Evolutionary conservation across 2,797 vertebrate genomes (phyloP), one percentile per base, ranked within the genome.

Genomic region (Arnoldichthys spilopterus): DNA sequence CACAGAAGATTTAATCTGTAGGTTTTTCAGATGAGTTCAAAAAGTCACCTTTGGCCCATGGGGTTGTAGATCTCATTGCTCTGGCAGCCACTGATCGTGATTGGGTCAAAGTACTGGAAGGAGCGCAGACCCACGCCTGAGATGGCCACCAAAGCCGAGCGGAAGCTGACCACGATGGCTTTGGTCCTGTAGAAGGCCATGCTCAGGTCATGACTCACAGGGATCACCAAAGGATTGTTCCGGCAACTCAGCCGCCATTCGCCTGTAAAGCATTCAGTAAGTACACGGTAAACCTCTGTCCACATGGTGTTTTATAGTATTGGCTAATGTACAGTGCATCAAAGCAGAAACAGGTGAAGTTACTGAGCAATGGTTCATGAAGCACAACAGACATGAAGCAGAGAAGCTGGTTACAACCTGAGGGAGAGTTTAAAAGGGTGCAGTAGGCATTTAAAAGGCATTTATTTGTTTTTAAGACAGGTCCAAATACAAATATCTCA

Each of bases 101-200:
- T 96, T 77, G 96, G 97, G 93, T 99, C 98, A 90, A 99, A 99
- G 91, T 96, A 97, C 91, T 98, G 96, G 92, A 99, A 99, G 87
- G 97, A 98, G 85, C 98, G 96, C 85, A 99, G 90, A 89, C 96
- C 98, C 79, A 99, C 95, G 76, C 98, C 98, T 0, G 98, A 99
- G 93, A 99, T 96, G 89, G 98, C 97, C 84, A 99, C 96, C 59
- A 96, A 92, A 79, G 90, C 90, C 37, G 96, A 98, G 82, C 91
- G 92, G 89, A 99, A 99, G 91, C 92, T 95, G 91, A 99, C 95
- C 86, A 95, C 93, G 81, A 99, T 96, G 37, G 96, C 95, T 88
- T 95, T 95, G 84, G 97, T 99, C 91, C 96, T 96, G 93, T 98
- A 99, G 93, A 99, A 99, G 84, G 97, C 95, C 89, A 95, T 92